Percentiles rank a stretch among this genome's conserved stretches.
These are phyloP conservation scores for Gisinianus flammeolus DNA, from an alignment of 2,888 invertebrate genomes.

Conservation along the genomic window DNA sequence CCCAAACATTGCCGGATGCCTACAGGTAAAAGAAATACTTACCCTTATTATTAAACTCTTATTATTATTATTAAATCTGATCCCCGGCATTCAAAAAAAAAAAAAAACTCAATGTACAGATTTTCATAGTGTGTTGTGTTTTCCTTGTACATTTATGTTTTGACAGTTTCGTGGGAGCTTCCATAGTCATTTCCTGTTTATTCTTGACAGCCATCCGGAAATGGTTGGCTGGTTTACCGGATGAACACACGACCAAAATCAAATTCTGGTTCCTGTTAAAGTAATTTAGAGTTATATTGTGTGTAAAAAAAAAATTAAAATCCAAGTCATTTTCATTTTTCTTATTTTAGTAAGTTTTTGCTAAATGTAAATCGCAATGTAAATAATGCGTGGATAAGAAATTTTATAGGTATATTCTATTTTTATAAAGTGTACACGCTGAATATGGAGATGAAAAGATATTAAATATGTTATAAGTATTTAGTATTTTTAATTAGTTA, in stretches of 20 bases:
- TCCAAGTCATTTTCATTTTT: no score
- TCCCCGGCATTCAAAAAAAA: not conserved
- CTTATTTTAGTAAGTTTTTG: no score
- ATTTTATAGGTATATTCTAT: no score
- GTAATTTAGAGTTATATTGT: no score
- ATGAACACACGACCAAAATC: conserved; percentile 28
- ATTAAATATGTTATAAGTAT: no score
- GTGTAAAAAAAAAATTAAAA: no score
- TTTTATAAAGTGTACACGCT: no score
- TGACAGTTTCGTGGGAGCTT: conserved; percentile 44
- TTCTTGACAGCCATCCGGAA: conserved; percentile 44
- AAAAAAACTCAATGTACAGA: not conserved
- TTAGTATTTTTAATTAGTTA: no score
- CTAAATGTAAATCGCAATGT: no score
- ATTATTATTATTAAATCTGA: not conserved
- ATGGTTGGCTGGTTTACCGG: conserved; percentile 44
- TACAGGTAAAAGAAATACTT: conserved; percentile 43
- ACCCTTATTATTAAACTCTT: not conserved
- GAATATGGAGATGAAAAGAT: no score
- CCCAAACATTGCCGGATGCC: conserved; percentile 45
- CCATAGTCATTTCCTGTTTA: conserved; percentile 42
- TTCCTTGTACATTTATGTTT: conserved; percentile 13
- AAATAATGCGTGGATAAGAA: no score
- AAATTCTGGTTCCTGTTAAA: conserved; percentile 35
- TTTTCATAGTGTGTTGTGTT: no score